Evolutionary conservation across 2,113 vertebrate genomes (phyloP).

Genomic region (Brachypteracias leptosomus): DNA sequence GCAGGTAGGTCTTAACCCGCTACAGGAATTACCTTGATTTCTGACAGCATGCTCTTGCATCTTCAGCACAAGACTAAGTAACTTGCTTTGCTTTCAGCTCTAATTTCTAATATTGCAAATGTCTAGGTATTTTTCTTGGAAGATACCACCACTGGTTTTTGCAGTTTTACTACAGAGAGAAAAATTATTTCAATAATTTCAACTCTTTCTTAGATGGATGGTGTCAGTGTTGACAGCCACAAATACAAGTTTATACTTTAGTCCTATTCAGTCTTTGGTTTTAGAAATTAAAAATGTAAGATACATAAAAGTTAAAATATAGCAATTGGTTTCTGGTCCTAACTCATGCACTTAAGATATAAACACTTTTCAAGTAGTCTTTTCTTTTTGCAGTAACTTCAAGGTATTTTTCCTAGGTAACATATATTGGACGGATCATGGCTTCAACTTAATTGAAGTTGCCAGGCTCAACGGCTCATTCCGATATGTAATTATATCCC

Average conservation of each 20-base stretch:
- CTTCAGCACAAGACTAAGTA: background rate
- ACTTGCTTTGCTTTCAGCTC: background rate
- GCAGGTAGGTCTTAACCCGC: constrained; percentile 76
- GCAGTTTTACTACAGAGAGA: background rate
- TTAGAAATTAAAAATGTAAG: background rate
- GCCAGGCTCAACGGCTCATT: constrained; percentile 92
- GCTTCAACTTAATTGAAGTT: constrained; percentile 96
- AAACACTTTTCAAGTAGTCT: background rate
- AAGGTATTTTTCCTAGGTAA: constrained; percentile 80
- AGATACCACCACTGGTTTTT: background rate
- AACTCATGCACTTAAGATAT: background rate
- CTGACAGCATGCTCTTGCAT: accelerated
- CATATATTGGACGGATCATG: constrained; percentile 98
- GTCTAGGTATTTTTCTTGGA: background rate
- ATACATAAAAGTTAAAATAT: background rate
- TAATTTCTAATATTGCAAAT: background rate
- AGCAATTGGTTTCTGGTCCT: background rate
- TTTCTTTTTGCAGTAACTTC: background rate
- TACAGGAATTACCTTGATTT: background rate
- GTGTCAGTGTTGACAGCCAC: background rate
- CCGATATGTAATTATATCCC: constrained; percentile 93
- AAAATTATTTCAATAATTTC: background rate
- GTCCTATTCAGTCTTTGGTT: too few relatives aligned
- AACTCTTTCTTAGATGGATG: background rate
- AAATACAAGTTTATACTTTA: background rate